Base-by-base conservation (phyloP, 2,888 invertebrate species). In the Acanthosepion lycidas region DNA sequence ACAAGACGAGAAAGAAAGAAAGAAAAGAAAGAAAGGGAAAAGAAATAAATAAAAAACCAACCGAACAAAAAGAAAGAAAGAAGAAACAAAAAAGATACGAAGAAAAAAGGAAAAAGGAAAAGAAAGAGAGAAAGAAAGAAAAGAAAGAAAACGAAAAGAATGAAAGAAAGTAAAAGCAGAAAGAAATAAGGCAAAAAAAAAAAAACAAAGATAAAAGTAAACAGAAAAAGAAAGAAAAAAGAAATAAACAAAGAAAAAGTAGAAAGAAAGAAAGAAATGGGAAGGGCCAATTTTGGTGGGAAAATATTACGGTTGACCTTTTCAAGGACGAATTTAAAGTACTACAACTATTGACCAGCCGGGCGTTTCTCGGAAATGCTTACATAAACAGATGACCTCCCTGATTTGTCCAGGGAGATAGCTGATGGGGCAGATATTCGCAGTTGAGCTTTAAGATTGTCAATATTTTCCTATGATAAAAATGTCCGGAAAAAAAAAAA, bases 381-480 rank as follows among this genome's bases (percentile, higher is more conserved):
- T 78, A 15, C n/a, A n/a, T n/a, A 78, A 78, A 78, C 78, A 78
- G 78, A 78, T n/a, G 78, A 78, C n/a, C 78, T n/a, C 78, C n/a
- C n/a, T 78, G n/a, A 78, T 78, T 78, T 78, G 78, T 78, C 78
- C 9, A 12, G 78, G 78, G 78, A 78, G 78, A 78, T 78, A 78
- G n/a, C 9, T n/a, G 78, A 78, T n/a, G n/a, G 9, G 28, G 15
- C 78, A 78, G 78, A 78, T 78, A n/a, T n/a, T 15, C n/a, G 9
- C n/a, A 78, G 78, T n/a, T n/a, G n/a, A 18, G n/a, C 78, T n/a
- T n/a, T 9, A 78, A 78, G 6, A 78, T 78, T 78, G 78, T 78
- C 78, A 78, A 78, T 78, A 78, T 78, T 78, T 78, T 78, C 78
- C n/a, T n/a, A n/a, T 78, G 78, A 78, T 78, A 78, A 78, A 78